phyloP scores from a whole-genome alignment of 2,797 vertebrate species.

The Merluccius polli region DNA sequence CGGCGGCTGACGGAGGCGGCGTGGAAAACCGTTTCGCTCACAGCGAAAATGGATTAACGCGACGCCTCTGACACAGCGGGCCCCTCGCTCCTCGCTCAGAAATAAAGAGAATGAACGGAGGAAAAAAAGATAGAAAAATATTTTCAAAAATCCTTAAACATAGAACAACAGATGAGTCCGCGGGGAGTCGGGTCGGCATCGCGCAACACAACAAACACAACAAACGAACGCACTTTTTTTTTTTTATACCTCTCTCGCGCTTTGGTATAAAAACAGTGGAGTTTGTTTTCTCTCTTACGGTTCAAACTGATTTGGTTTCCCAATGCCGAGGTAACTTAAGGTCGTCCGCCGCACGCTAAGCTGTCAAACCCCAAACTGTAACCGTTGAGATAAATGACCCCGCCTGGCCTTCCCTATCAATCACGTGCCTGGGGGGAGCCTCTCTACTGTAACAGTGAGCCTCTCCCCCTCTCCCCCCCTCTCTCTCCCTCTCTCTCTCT shows the following conservation, averaged over 20 bases:
- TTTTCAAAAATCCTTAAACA: too few species aligned
- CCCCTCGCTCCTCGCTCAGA: too few species aligned
- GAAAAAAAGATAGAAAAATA: too few species aligned
- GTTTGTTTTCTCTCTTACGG: not conserved
- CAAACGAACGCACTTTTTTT: not conserved
- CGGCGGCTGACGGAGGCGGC: constrained; percentile 14
- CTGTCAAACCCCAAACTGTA: constrained; percentile 17
- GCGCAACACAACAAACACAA: not conserved
- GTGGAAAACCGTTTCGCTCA: constrained; percentile 3
- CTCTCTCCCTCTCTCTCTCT: constrained; percentile 10
- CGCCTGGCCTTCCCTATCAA: constrained; percentile 25
- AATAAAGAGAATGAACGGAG: too few species aligned
- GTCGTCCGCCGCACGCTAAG: constrained; percentile 7
- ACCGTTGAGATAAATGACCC: constrained; percentile 21
- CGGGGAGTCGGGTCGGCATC: too few species aligned
- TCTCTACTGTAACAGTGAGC: not conserved
- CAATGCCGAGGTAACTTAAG: not conserved
- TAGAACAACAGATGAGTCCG: too few species aligned
- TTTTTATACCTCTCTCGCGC: not conserved
- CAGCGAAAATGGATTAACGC: not conserved
- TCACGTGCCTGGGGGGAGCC: constrained; percentile 1
- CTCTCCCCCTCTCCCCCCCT: too few species aligned
- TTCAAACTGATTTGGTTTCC: not conserved
- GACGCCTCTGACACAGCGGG: too few species aligned
- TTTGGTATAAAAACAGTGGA: not conserved